These are phyloP conservation scores for Australoheros facetus DNA, from an alignment of 2,797 vertebrate species.

Conservation along the genomic window DNA sequence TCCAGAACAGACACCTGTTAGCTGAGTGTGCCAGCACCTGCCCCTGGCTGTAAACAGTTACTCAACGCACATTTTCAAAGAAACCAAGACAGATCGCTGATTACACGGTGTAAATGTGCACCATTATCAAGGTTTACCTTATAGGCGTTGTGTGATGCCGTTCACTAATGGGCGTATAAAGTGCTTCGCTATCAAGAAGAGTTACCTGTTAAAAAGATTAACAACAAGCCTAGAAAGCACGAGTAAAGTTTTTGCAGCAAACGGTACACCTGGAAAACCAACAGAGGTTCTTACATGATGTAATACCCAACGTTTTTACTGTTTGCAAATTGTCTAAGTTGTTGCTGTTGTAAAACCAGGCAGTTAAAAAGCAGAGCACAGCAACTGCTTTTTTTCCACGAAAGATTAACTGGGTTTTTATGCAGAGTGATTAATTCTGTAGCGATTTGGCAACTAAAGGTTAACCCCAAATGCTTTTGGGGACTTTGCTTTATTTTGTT, in stretches of 20 bases:
- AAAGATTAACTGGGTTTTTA: neutral
- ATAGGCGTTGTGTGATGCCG: neutral
- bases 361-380: neutral
- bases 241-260: neutral
- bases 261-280: neutral
- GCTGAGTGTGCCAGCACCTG: neutral
- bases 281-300: neutral
- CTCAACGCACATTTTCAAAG: neutral
- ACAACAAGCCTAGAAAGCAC: neutral
- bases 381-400: neutral
- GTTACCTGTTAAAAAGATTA: neutral
- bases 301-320: neutral
- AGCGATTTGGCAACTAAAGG: neutral
- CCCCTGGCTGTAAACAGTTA: slow-evolving; percentile 14
- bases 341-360: neutral
- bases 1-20: neutral
- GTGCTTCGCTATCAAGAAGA: neutral
- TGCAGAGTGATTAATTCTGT: neutral
- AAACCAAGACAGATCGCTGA: neutral
- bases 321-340: neutral
- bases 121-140: neutral
- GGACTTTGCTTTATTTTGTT: neutral
- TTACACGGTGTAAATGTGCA: neutral
- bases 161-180: neutral
- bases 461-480: neutral